Conservation (phyloP, 1,140 invertebrate species). For the Cryptotermes secundus region DNA sequence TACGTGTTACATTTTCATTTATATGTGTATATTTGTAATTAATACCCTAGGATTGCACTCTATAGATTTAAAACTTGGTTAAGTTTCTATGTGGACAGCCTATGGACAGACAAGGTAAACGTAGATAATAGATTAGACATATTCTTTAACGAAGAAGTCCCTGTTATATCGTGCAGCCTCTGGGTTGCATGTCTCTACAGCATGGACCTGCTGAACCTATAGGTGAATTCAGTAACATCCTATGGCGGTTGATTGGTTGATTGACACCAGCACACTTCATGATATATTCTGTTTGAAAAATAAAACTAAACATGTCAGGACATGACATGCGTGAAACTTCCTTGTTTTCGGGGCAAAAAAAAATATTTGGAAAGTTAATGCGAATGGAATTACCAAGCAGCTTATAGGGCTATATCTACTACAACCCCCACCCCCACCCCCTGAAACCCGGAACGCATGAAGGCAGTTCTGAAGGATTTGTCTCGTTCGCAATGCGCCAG, state of each 20-base stretch:
- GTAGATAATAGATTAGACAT: neutral
- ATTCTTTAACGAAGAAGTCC: neutral
- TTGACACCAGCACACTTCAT: neutral
- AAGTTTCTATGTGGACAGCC: too few species aligned
- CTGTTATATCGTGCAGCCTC: neutral
- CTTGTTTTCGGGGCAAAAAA: too few species aligned
- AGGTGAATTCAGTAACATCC: too few species aligned
- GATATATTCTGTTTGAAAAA: neutral
- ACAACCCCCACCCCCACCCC: neutral
- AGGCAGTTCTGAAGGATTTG: constrained; percentile 4
- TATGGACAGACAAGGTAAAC: too few species aligned
- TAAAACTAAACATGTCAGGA: neutral
- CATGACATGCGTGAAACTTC: neutral
- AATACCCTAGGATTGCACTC: too few species aligned
- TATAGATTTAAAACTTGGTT: too few species aligned
- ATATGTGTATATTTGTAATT: too few species aligned
- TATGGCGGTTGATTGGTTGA: neutral
- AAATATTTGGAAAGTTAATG: neutral
- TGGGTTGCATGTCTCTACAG: neutral
- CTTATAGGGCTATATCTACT: neutral
- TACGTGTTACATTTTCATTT: too few species aligned
- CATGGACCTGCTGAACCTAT: neutral
- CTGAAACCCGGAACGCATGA: neutral
- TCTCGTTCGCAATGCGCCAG: neutral
- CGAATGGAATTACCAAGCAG: neutral